Percentiles rank a stretch among this genome's conserved stretches.
Evolutionary conservation across 2,797 vertebrate genomes (phyloP).

Genomic region (Acanthurus lineatus): DNA sequence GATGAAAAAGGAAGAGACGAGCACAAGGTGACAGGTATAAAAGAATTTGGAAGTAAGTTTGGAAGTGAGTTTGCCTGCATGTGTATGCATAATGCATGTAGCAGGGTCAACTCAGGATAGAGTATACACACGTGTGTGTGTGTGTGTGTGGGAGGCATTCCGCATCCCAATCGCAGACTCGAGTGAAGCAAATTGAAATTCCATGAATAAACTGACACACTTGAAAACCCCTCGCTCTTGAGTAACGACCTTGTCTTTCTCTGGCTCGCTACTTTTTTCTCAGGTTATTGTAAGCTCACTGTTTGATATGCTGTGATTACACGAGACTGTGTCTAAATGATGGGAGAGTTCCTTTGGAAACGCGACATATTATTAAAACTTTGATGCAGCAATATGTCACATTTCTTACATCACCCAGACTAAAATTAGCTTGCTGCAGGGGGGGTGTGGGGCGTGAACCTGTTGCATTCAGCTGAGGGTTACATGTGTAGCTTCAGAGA

Average conservation of each 20-base stretch:
- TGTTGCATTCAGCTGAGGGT: conserved; percentile 35
- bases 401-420: background rate
- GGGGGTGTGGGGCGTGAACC: conserved; percentile 4
- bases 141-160: background rate
- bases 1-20: conserved; percentile 33
- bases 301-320: conserved; percentile 55
- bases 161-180: conserved; percentile 34
- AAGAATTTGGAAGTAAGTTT: conserved; percentile 22
- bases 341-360: conserved; percentile 5
- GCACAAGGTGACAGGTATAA: conserved; percentile 50
- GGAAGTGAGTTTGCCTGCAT: conserved; percentile 30
- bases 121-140: conserved; percentile 2
- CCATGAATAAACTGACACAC: conserved; percentile 55
- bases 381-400: background rate
- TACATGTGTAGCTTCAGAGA: conserved; percentile 4
- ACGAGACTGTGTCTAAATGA: conserved; percentile 30
- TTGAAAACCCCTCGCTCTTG: conserved; percentile 43
- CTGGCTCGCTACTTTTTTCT: background rate
- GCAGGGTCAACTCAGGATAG: conserved; percentile 47
- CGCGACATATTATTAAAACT: background rate
- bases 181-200: conserved; percentile 57
- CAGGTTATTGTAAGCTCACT: background rate
- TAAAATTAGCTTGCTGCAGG: background rate
- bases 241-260: conserved; percentile 55
- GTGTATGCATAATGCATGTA: conserved; percentile 57